Conservation (phyloP, 2,113 vertebrate genomes). For the Ameiurus melas region DNA sequence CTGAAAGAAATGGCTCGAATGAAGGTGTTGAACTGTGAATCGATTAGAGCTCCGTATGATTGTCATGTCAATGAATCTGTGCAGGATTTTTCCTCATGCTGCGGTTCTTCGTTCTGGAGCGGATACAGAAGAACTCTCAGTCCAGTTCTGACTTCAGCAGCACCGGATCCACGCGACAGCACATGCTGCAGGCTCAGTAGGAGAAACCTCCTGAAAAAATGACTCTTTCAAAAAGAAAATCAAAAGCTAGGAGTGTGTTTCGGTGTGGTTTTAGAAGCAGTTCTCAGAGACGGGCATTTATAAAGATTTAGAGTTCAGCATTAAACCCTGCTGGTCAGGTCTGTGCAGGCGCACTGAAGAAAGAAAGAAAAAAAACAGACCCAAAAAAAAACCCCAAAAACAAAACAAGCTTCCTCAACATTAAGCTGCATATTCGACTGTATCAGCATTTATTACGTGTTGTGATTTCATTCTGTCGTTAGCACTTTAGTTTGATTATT, state of each 20-base stretch:
- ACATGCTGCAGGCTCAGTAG: conserved; percentile 66
- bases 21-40: not conserved
- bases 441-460: conserved; percentile 8
- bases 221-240: not conserved
- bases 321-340: conserved; percentile 49
- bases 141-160: conserved; percentile 58
- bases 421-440: not conserved
- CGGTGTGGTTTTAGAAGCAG: not conserved
- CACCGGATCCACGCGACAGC: conserved; percentile 65
- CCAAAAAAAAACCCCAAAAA: conserved; percentile 28
- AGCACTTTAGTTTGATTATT: conserved; percentile 66
- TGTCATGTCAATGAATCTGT: not conserved
- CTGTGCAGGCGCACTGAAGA: not conserved
- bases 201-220: conserved; percentile 3
- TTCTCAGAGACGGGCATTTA: not conserved
- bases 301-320: not conserved
- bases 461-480: conserved; percentile 37
- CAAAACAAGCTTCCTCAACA: not conserved
- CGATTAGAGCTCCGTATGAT: not conserved
- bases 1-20: not conserved
- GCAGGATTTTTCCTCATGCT: conserved; percentile 75
- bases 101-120: conserved; percentile 68
- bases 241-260: not conserved
- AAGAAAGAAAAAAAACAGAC: not conserved
- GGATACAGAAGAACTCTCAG: conserved; percentile 57